A percentile compares a stretch with the other conserved stretches of the same genome.
These are phyloP conservation scores for Scaptomyza hsui DNA, from an alignment of 1,140 invertebrate species.

Conservation along the genomic window DNA sequence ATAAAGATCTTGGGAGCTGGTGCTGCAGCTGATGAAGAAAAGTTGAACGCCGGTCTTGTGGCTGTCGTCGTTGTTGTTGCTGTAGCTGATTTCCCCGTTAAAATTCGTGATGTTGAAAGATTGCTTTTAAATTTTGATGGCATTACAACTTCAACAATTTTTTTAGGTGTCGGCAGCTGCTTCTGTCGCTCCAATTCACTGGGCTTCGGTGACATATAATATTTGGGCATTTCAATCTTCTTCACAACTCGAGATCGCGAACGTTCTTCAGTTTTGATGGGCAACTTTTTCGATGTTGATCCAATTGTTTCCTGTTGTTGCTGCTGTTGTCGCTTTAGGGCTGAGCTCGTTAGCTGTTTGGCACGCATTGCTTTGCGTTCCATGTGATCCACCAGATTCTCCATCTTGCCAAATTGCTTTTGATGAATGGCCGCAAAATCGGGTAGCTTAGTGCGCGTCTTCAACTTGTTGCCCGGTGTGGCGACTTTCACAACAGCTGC, in stretches of 20 bases:
- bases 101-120: neutral
- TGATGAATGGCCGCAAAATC: slow-evolving; percentile 88
- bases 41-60: slow-evolving; percentile 42
- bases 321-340: slow-evolving; percentile 28
- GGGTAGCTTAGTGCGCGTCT: slow-evolving; percentile 85
- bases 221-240: slow-evolving; percentile 37
- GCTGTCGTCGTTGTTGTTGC: neutral
- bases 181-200: neutral
- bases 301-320: slow-evolving; percentile 22
- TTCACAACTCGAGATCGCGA: slow-evolving; percentile 22
- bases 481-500: neutral
- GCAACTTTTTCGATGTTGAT: slow-evolving; percentile 6
- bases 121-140: neutral
- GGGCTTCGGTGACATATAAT: neutral
- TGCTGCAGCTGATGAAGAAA: slow-evolving; percentile 27
- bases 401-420: slow-evolving; percentile 87
- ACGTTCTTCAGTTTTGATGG: neutral
- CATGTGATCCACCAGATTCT: slow-evolving; percentile 87
- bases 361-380: slow-evolving; percentile 85
- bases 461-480: slow-evolving; percentile 43
- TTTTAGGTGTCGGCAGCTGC: slow-evolving; percentile 13
- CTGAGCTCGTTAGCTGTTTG: slow-evolving; percentile 74
- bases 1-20: neutral
- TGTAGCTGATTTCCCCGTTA: slow-evolving; percentile 8
- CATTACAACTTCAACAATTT: neutral